These are phyloP conservation scores for Lytechinus pictus DNA, from an alignment of 35 echinoderm and acorn worm species.

Conservation along the genomic window DNA sequence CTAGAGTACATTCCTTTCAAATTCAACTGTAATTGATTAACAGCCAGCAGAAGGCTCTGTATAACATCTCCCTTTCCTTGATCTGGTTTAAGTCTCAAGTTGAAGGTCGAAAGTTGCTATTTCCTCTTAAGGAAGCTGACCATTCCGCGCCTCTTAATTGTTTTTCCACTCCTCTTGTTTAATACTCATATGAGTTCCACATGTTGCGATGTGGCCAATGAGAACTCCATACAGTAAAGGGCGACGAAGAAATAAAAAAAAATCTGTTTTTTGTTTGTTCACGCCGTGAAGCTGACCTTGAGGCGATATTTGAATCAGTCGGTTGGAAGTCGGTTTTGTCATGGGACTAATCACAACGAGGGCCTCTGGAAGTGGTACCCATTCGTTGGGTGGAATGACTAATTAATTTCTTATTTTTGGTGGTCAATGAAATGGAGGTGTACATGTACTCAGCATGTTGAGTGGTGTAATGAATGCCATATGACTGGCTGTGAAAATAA, in stretches of 20 bases:
- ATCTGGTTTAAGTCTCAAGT: not conserved
- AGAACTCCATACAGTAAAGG: not conserved
- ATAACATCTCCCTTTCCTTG: not conserved
- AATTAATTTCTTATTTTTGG: not conserved
- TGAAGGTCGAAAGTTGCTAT: constrained; percentile 11
- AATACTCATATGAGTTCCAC: not conserved
- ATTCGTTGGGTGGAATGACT: not conserved
- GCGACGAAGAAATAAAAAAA: not conserved
- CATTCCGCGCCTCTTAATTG: not conserved
- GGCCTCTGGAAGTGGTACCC: not conserved
- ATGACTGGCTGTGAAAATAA: not conserved
- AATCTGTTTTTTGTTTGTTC: not conserved
- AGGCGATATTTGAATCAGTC: not conserved
- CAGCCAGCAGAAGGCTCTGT: not conserved
- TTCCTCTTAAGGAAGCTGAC: not conserved
- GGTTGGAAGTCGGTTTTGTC: not conserved
- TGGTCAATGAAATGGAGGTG: not conserved
- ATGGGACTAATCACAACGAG: not conserved
- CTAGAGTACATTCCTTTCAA: not conserved
- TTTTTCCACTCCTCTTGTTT: not conserved
- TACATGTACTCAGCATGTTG: not conserved
- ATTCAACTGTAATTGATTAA: not conserved
- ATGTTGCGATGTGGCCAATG: not conserved
- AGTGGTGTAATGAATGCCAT: not conserved
- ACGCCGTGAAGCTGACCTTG: not conserved